Evolutionary conservation across 2,888 invertebrate species (phyloP).

Genomic region (Gymnoscelis rufifasciata): DNA sequence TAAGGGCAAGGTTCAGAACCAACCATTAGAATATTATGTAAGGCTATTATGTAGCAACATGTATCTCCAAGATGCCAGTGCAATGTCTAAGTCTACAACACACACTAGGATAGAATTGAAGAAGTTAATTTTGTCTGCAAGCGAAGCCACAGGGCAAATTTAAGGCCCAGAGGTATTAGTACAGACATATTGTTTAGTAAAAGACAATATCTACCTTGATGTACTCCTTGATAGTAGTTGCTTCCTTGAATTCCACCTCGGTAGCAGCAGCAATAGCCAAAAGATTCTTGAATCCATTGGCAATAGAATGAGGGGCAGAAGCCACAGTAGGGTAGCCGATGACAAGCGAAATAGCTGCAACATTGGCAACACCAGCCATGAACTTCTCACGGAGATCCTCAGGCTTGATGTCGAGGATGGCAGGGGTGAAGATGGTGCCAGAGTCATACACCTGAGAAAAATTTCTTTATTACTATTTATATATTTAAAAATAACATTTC

Average conservation of each 20-base stretch:
- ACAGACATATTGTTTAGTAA: slow-evolving; percentile 41
- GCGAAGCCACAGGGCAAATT: slow-evolving; percentile 49
- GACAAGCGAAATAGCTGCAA: slow-evolving; percentile 94
- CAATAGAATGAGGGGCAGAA: slow-evolving; percentile 97
- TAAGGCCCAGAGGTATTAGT: slow-evolving; percentile 44
- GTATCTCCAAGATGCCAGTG: slow-evolving; percentile 62
- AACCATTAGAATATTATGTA: background rate
- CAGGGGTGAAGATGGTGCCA: slow-evolving; percentile 97
- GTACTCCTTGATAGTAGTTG: slow-evolving; percentile 93
- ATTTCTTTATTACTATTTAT: background rate
- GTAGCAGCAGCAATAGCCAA: slow-evolving; percentile 97
- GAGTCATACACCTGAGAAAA: slow-evolving; percentile 91
- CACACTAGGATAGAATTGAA: slow-evolving; percentile 64
- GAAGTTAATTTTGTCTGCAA: slow-evolving; percentile 54
- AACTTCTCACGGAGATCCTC: slow-evolving; percentile 96
- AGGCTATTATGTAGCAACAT: slow-evolving; percentile 19
- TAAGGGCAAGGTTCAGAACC: background rate
- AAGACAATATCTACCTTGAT: slow-evolving; percentile 81
- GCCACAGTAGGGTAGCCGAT: slow-evolving; percentile 98
- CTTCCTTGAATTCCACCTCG: slow-evolving; percentile 97
- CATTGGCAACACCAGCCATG: slow-evolving; percentile 94
- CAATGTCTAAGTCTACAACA: slow-evolving; percentile 39
- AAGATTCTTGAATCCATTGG: slow-evolving; percentile 98
- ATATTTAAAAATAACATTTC: background rate
- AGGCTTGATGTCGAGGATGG: slow-evolving; percentile 98